A percentile compares a stretch with the other conserved stretches of the same genome.
Evolutionary conservation across 2,797 vertebrate species (phyloP).

Genomic region (Lagorchestes hirsutus): DNA sequence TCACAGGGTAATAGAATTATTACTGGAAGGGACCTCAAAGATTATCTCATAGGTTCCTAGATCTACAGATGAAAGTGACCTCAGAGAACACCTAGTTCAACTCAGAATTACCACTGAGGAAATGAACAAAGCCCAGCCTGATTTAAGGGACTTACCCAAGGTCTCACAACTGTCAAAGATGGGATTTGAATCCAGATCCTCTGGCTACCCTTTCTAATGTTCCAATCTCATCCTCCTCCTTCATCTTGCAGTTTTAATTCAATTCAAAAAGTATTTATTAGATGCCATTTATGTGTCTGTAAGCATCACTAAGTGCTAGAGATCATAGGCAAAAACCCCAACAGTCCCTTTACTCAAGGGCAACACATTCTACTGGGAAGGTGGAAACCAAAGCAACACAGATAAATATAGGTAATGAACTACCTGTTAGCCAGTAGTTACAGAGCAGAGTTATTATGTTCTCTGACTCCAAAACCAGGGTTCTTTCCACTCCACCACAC

Average conservation of each 20-base stretch:
- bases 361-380: neutral
- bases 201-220: neutral
- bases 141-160: neutral
- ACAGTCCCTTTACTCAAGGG: neutral
- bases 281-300: neutral
- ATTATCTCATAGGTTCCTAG: neutral
- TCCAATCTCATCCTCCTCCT: neutral
- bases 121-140: neutral
- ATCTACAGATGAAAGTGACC: neutral
- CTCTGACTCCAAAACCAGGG: neutral
- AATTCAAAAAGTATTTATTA: neutral
- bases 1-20: neutral
- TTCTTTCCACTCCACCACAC: neutral
- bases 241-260: neutral
- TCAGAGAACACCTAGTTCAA: neutral
- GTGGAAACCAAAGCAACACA: neutral
- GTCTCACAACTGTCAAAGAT: neutral
- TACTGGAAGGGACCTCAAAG: neutral
- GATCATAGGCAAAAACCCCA: neutral
- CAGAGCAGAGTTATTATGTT: neutral
- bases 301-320: neutral
- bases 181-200: neutral
- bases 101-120: neutral
- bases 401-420: neutral
- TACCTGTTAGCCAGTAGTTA: neutral